Percentiles rank a stretch among this genome's conserved stretches.
phyloP scores from a whole-genome alignment of 2,797 vertebrate species.

The Sorex maritimensis region DNA sequence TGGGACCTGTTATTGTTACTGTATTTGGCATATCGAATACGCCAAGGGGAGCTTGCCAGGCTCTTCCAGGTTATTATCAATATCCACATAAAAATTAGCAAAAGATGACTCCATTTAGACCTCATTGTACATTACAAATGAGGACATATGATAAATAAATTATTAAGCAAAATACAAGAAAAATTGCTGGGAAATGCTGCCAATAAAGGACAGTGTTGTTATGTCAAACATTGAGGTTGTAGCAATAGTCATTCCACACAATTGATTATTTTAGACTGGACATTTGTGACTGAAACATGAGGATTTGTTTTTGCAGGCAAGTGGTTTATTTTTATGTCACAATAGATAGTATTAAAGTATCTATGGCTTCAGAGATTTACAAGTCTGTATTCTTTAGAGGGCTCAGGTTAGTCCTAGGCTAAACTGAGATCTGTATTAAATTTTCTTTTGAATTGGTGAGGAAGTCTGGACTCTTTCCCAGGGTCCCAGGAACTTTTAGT shows the following conservation, averaged over 20 bases:
- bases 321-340: too few species aligned
- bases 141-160: neutral
- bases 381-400: too few species aligned
- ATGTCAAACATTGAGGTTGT: neutral
- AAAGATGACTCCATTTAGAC: constrained; percentile 36
- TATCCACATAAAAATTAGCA: constrained; percentile 39
- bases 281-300: neutral
- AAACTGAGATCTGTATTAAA: too few species aligned
- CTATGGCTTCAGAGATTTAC: too few species aligned
- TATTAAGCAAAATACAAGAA: too few species aligned
- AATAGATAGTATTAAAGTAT: too few species aligned
- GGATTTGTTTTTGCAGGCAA: too few species aligned
- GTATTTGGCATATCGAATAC: too few species aligned
- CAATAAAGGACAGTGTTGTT: neutral
- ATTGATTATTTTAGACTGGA: neutral
- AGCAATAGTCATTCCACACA: neutral
- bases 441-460: constrained; percentile 8
- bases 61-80: constrained; percentile 35
- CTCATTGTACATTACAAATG: constrained; percentile 22
- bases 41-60: too few species aligned
- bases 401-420: too few species aligned
- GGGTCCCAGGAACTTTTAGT: neutral
- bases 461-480: neutral
- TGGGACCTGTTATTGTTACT: too few species aligned
- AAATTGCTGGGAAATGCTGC: neutral